phyloP scores from a whole-genome alignment of 1,140 invertebrate genomes.

The Drosophila albomicans region DNA sequence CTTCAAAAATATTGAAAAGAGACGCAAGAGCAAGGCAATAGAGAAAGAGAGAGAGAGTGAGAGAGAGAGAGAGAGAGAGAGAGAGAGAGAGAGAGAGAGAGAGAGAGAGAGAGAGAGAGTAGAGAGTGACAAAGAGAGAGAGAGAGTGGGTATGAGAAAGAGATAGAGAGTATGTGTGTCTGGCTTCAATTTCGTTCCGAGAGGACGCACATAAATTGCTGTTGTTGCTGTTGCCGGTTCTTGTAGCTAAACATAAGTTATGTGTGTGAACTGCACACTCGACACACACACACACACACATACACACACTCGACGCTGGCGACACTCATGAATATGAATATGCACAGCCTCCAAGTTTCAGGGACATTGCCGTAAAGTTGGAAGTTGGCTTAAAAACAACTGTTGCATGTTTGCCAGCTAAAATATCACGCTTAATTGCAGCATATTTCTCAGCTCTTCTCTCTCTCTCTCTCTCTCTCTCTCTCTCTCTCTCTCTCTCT shows the following conservation, averaged over 20 bases:
- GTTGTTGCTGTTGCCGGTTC: constrained; percentile 38
- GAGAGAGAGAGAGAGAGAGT: constrained; percentile 1
- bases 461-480: constrained; percentile 6
- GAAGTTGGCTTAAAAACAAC: constrained; percentile 46
- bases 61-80: not conserved
- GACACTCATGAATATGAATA: constrained; percentile 65
- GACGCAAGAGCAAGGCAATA: no score
- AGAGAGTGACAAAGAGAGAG: no score
- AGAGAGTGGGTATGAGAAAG: no score
- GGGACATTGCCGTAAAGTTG: not conserved
- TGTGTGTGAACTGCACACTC: constrained; percentile 58
- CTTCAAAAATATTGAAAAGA: not conserved
- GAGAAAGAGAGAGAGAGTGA: constrained; percentile 2
- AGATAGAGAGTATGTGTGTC: constrained; percentile 39
- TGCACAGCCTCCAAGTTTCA: not conserved
- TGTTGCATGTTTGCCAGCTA: constrained; percentile 72
- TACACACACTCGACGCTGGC: constrained; percentile 6
- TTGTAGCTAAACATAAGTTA: constrained; percentile 76
- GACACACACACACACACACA: constrained; percentile 27
- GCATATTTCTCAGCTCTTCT: constrained; percentile 49
- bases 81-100: not conserved
- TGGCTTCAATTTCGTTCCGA: constrained; percentile 31
- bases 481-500: constrained; percentile 2
- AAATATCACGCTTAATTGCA: constrained; percentile 74
- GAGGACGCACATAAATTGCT: constrained; percentile 70